These are phyloP conservation scores for Anthoptus insignis DNA, from an alignment of 2,888 invertebrate species.

Conservation along the genomic window DNA sequence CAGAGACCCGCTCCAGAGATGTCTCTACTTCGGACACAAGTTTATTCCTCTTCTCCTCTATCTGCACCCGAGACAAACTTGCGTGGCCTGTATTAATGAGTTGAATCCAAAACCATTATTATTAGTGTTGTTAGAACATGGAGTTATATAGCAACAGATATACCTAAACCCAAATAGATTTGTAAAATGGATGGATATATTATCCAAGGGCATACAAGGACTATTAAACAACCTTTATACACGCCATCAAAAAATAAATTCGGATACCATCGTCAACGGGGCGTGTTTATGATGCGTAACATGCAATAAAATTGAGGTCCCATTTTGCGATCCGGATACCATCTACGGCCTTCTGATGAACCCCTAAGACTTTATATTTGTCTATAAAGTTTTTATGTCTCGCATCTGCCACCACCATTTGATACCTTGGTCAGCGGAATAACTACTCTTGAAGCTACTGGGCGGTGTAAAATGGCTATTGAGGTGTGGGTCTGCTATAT, in stretches of 20 bases:
- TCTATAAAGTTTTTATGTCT: constrained; percentile 78
- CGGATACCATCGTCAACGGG: constrained; percentile 71
- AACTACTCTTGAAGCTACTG: constrained; percentile 79
- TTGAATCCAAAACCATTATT: too few relatives aligned
- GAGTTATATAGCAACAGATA: too few relatives aligned
- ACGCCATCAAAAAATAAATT: constrained; percentile 68
- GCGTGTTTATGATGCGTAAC: constrained; percentile 83
- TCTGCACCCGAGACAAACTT: too few relatives aligned
- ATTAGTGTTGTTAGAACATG: too few relatives aligned
- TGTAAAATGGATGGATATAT: constrained; percentile 12
- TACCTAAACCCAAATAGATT: too few relatives aligned
- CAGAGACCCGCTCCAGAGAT: too few relatives aligned
- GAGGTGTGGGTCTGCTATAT: neutral
- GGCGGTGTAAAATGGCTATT: constrained; percentile 65
- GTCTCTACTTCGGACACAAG: too few relatives aligned
- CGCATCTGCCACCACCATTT: constrained; percentile 66
- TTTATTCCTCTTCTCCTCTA: too few relatives aligned
- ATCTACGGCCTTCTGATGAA: constrained; percentile 75
- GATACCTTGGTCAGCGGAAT: constrained; percentile 75
- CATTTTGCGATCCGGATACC: constrained; percentile 74
- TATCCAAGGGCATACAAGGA: constrained; percentile 6
- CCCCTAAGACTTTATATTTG: constrained; percentile 77
- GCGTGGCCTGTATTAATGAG: too few relatives aligned
- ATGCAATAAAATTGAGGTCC: constrained; percentile 82
- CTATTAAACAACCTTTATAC: constrained; percentile 75